Base-by-base conservation (phyloP, 2,113 vertebrate species). In the Anser cygnoides region DNA sequence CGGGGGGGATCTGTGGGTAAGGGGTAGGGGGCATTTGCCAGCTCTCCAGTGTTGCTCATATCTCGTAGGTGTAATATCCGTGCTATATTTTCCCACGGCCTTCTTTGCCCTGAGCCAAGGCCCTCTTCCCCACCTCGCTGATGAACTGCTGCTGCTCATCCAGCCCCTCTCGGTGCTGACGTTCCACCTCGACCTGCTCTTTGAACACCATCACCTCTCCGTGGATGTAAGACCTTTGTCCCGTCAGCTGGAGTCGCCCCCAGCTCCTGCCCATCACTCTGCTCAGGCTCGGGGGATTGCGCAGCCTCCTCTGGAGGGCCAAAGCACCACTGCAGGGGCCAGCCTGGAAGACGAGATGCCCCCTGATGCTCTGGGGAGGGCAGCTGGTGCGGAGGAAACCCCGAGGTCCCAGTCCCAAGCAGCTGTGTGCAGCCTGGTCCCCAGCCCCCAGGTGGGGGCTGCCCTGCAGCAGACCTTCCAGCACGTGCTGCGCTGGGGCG, bases 401-500 rank as follows among this genome's bases (percentile, higher is more conserved):
- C 6, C 50, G 0, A n/a, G 77, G 29, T 13, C 21, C 31, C 65
- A 2, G 35, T 13, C 26, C 68, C 74, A 26, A 6, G 23, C 17
- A 0, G 5, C 68, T 5, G 2, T 4, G 5, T 91, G 73, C 61
- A 71, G 97, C 96, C 81, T 97, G 95, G 26, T 97, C 28, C 58
- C 97, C 25, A 5, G 76, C 8, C 93, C 98, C 25, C 98, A 98
- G 33, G 98, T 98, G 1, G 98, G 98, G 61, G 98, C 98, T 41
- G 98, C 98, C 35, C 97, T 99, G 89, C 99, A 99, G 86, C 98
- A 99, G 95, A 98, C 98, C 2, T 96, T 98, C 87, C 98, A 98
- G n/a, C 98, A 98, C 0, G 52, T 99, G 57, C 88, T 98, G 94
- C 98, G 97, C 29, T 99, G 98, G 98, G 98, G 99, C 0, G 98